Conservation (phyloP, 2,113 vertebrate species). For the Pheucticus melanocephalus region DNA sequence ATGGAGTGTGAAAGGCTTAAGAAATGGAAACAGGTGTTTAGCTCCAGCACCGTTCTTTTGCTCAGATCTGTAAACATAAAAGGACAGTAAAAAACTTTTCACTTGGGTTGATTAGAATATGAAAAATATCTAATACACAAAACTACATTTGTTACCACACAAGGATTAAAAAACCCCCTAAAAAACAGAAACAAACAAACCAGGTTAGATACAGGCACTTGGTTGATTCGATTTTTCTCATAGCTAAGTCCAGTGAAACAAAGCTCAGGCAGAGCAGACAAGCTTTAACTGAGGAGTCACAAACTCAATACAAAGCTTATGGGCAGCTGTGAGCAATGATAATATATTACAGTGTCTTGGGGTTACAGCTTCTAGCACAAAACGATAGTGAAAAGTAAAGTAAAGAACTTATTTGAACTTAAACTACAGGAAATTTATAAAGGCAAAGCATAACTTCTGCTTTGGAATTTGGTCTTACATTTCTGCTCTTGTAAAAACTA, state of each 20-base stretch:
- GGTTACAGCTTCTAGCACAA: not conserved
- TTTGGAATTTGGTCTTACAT: not conserved
- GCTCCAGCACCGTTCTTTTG: fast-evolving
- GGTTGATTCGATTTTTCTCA: not conserved
- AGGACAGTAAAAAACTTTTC: not conserved
- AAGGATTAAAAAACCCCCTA: not conserved
- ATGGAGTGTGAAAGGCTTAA: not conserved
- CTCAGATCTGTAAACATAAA: not conserved
- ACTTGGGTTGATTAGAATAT: not conserved
- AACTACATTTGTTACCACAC: not conserved
- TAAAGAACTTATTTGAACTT: not conserved
- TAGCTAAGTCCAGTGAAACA: not conserved
- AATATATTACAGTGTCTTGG: not conserved
- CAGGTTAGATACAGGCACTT: not conserved
- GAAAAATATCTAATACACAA: not conserved
- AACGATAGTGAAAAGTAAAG: not conserved
- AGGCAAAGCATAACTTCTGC: not conserved
- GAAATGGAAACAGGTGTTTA: not conserved
- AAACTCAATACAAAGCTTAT: not conserved
- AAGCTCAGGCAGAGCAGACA: not conserved
- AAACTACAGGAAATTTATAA: not conserved
- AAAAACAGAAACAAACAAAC: not conserved
- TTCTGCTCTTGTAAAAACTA: not conserved
- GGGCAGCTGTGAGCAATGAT: not conserved
- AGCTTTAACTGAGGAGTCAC: not conserved